These are phyloP conservation scores for Alcedo atthis DNA, from an alignment of 2,797 vertebrate genomes.

Conservation along the genomic window DNA sequence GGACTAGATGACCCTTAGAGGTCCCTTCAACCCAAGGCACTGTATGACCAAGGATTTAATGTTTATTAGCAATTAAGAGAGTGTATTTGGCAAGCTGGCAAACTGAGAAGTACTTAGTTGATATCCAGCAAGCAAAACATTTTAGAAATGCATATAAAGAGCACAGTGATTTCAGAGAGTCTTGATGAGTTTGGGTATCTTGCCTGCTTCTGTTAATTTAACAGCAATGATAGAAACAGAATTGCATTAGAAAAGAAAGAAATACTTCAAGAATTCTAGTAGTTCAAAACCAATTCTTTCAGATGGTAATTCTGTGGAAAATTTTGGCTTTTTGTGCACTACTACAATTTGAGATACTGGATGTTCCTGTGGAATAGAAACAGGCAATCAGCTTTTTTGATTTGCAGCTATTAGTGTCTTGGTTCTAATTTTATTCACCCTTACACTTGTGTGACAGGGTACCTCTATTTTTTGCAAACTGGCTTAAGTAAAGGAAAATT, in stretches of 20 bases:
- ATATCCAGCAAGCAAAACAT: not conserved
- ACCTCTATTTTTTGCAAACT: conserved; percentile 11
- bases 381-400: not conserved
- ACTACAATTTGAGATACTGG: not conserved
- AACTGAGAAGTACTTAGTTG: not conserved
- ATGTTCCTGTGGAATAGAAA: not conserved
- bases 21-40: no score
- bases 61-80: conserved; percentile 29
- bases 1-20: no score
- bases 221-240: not conserved
- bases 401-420: not conserved
- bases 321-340: not conserved
- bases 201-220: not conserved
- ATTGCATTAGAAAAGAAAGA: not conserved
- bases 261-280: not conserved
- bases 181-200: not conserved
- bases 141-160: not conserved
- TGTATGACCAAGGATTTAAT: not conserved
- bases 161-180: not conserved
- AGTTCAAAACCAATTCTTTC: not conserved
- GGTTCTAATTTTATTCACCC: not conserved
- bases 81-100: not conserved
- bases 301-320: not conserved
- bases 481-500: not conserved
- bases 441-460: not conserved